Evolutionary conservation across 2,888 invertebrate species (phyloP), one percentile per base, ranked within the genome.

Genomic region (Sclerodermus sp.): DNA sequence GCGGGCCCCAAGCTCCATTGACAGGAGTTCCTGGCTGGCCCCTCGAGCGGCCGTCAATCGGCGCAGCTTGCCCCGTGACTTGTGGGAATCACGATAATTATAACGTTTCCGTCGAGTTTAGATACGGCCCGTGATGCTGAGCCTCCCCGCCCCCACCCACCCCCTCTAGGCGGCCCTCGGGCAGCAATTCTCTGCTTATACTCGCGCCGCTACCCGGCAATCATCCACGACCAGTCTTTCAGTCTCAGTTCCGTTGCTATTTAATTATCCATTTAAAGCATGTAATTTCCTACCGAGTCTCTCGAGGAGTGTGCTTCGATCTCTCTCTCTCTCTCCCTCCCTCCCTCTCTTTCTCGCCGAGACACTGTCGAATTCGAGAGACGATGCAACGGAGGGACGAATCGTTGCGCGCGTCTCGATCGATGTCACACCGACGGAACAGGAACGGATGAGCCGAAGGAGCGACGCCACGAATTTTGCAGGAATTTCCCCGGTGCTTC

Each of bases 181-280:
- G 76, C 74, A 64, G 68, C 72, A 70, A 76, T 74, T 75, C 73
- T 57, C 60, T 57, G 68, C 62, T 74, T 71, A 75, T 71, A 8
- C 23, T 74, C 72, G 72, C 73, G 68, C 74, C 75, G 73, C 73
- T 77, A 78, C 76, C 77, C 70, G 60, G 75, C 75, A 78, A 78
- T 78, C 77, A 77, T 77, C 77, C 71, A 73, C 71, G 69, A 73
- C 71, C 76, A 74, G 74, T 74, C 76, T 76, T 76, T 77, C 75
- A 77, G 77, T 77, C n/a, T n/a, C 76, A 76, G 76, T 74, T 76
- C 71, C 69, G 74, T 75, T 75, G 71, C 77, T 76, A 77, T 78
- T 78, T 78, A 77, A 78, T 78, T 77, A 77, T 77, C 77, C 76
- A 77, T 77, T 77, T 77, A 77, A 74, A 77, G 66, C 73, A 68